These are phyloP conservation scores for Protophormia terraenovae DNA, from an alignment of 2,888 invertebrate genomes.

Conservation along the genomic window DNA sequence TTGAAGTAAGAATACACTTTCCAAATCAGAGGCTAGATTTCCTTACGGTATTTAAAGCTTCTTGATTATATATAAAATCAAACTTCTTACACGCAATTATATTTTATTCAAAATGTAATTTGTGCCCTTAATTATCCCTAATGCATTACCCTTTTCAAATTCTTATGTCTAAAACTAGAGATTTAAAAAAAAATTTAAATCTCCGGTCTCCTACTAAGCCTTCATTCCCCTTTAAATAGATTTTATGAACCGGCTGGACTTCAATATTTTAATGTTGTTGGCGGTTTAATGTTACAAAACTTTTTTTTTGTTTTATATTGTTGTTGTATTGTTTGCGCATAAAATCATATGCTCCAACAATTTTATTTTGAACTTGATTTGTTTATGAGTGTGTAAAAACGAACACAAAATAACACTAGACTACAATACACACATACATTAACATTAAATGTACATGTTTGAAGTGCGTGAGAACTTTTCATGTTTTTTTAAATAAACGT, in stretches of 20 bases:
- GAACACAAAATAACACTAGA: constrained; percentile 25
- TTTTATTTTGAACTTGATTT: constrained; percentile 76
- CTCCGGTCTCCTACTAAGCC: not conserved
- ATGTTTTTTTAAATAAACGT: constrained; percentile 31
- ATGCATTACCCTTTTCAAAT: too few species aligned
- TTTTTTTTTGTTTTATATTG: constrained; percentile 51
- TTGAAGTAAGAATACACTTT: too few species aligned
- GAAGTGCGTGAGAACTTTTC: constrained; percentile 76
- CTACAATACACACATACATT: not conserved
- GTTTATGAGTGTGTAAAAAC: constrained; percentile 72
- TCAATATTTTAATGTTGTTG: constrained; percentile 68
- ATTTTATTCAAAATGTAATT: too few species aligned
- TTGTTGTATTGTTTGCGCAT: constrained; percentile 48
- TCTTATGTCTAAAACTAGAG: too few species aligned
- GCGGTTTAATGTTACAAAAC: constrained; percentile 75
- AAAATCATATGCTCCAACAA: constrained; percentile 67
- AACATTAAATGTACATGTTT: constrained; percentile 51
- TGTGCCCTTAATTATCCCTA: too few species aligned
- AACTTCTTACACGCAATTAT: too few species aligned
- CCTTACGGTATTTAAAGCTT: too few species aligned
- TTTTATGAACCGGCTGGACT: constrained; percentile 20
- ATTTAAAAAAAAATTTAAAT: not conserved
- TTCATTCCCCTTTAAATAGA: not conserved
- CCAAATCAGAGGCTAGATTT: too few species aligned
- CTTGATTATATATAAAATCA: too few species aligned